These are phyloP conservation scores for Heliconius erato DNA, from an alignment of 2,888 invertebrate genomes.

Conservation along the genomic window DNA sequence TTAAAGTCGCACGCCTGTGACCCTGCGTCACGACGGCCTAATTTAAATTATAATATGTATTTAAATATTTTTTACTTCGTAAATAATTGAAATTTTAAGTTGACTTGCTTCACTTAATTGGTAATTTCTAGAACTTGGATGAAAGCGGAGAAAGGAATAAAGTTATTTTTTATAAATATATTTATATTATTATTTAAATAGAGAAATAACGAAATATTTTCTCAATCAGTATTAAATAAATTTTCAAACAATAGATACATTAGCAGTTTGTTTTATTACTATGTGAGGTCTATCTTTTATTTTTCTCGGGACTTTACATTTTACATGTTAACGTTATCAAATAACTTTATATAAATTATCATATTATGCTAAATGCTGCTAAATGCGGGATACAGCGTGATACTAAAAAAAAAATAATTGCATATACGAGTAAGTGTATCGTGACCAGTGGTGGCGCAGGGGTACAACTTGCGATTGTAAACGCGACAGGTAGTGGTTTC, in stretches of 20 bases:
- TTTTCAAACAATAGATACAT: background rate
- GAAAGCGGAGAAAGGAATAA: too few relatives aligned
- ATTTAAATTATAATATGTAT: too few relatives aligned
- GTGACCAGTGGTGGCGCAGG: background rate
- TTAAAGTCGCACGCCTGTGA: too few relatives aligned
- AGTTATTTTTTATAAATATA: background rate
- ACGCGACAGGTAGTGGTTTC: background rate
- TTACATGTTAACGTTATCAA: background rate
- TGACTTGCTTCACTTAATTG: too few relatives aligned
- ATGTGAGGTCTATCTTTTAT: background rate
- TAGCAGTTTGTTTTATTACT: background rate
- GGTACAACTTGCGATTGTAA: background rate
- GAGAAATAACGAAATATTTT: background rate
- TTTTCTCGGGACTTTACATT: conserved; percentile 9
- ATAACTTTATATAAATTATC: background rate
- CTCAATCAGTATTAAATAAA: background rate
- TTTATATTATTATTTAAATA: background rate
- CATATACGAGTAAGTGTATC: too few relatives aligned
- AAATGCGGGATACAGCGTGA: too few relatives aligned
- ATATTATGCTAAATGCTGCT: too few relatives aligned
- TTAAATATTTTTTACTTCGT: too few relatives aligned
- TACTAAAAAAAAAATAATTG: too few relatives aligned
- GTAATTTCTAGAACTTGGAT: too few relatives aligned
- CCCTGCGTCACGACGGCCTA: too few relatives aligned
- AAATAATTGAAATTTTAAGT: too few relatives aligned